Conservation (phyloP, 2,113 vertebrate genomes). For the Coryphaenoides rupestris region DNA sequence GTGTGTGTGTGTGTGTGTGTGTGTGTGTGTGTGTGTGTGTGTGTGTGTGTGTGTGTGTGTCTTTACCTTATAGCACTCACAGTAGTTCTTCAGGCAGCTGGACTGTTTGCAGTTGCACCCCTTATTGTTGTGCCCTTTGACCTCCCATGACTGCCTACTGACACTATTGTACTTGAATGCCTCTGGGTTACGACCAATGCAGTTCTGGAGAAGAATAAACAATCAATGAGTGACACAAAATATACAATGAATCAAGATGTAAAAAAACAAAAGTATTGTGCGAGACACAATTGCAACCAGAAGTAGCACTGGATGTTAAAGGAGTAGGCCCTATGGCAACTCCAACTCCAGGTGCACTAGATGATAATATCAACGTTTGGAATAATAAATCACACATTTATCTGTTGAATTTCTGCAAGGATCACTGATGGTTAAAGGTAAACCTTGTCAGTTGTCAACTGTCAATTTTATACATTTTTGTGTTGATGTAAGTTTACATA, state of each 20-base stretch:
- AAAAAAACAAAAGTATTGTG: neutral
- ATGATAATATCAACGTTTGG: no score
- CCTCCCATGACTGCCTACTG: neutral
- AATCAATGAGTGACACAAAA: neutral
- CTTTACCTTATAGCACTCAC: slow-evolving; percentile 1
- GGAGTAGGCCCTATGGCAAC: no score
- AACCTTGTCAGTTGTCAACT: no score
- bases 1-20: neutral
- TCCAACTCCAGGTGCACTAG: no score
- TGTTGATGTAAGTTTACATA: no score
- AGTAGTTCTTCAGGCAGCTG: slow-evolving; percentile 3
- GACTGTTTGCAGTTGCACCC: slow-evolving; percentile 2
- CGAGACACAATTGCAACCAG: neutral
- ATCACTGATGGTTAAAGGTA: no score
- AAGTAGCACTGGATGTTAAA: no score
- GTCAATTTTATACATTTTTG: no score
- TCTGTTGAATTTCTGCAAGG: no score
- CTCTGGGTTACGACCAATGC: neutral
- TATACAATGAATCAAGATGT: neutral
- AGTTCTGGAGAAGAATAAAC: neutral
- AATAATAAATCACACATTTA: no score
- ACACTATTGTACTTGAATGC: neutral
- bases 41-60: neutral
- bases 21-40: neutral
- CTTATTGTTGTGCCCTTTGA: neutral